Evolutionary conservation across 1,140 invertebrate genomes (phyloP), one percentile per base, ranked within the genome.

Genomic region (Wiebesia pumilae): DNA sequence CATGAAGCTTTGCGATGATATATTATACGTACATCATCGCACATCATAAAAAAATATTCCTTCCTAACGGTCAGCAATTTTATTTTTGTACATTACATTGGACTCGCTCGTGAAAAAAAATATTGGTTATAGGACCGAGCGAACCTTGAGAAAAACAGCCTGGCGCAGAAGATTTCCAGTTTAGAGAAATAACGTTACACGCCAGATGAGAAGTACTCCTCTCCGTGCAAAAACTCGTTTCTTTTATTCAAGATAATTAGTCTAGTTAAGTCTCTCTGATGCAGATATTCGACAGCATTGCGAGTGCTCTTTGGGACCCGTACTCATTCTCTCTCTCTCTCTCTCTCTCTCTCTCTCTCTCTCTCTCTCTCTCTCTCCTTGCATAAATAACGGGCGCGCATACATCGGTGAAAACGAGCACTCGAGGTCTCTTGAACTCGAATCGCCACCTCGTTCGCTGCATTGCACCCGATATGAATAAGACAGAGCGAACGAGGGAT

Each of bases 301-400:
- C 35, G 38, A 75, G 30, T 75, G 21, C 38, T 75, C 38, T 75
- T 38, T 6, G 12, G 71, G 19, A 4, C 35, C 16, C 35, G 19
- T 3, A 69, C 10, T 69, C 30, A 0, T 35, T 7, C n/a, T 4
- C 65, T 12, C 65, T 10, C 65, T 9, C 65, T 16, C 30, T 3
- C 65, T 4, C 65, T 30, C 67, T 3, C n/a, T 40, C 69, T 12
- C 35, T 0, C 3, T 24, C 69, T 73, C 30, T 69, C 65, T 6
- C n/a, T 35, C 30, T 33, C 30, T 38, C 38, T 75, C 33, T 75
- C 40, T 24, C 69, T 73, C 21, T 75, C 43, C 47, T 27, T 62
- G 78, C 78, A 80, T 80, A 80, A 80, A 80, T 80, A 80, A 58
- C 78, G 54, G 21, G 24, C 78, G 54, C 27, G 33, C 33, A 58